A percentile compares a stretch with the other conserved stretches of the same genome.
phyloP scores from a whole-genome alignment of 1,140 invertebrate species.

The Meloidogyne hapla region DNA sequence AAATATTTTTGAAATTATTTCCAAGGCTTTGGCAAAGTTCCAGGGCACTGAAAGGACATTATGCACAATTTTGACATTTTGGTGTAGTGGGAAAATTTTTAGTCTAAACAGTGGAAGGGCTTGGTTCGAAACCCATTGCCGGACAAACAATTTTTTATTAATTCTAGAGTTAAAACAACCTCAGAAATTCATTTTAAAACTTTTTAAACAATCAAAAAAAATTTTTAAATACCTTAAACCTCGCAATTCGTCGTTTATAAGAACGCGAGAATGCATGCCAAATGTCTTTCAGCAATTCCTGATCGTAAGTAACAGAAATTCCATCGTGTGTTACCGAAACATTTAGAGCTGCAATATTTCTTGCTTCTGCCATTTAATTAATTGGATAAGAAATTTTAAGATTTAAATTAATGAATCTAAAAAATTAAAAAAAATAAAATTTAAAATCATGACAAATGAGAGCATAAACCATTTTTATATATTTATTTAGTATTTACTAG shows the following conservation, averaged over 20 bases:
- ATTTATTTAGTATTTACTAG: too few species aligned
- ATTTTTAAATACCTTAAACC: slow-evolving; percentile 73
- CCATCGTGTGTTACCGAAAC: slow-evolving; percentile 96
- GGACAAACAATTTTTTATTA: not conserved
- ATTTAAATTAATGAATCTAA: not conserved
- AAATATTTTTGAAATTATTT: too few species aligned
- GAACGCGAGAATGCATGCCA: slow-evolving; percentile 81
- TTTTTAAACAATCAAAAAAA: slow-evolving; percentile 18
- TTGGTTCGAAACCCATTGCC: not conserved
- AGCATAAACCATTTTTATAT: too few species aligned
- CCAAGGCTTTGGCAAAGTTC: too few species aligned
- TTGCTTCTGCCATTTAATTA: slow-evolving; percentile 37
- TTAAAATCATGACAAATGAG: too few species aligned
- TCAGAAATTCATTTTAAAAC: not conserved
- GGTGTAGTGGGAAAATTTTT: not conserved
- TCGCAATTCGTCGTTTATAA: slow-evolving; percentile 84
- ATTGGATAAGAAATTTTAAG: not conserved
- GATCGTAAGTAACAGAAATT: slow-evolving; percentile 91
- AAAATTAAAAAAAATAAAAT: too few species aligned
- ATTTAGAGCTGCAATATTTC: slow-evolving; percentile 82
- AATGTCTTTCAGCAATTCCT: slow-evolving; percentile 74
- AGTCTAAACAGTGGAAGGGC: not conserved
- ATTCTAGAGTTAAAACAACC: not conserved
- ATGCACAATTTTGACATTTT: not conserved
- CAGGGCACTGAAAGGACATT: too few species aligned